Percentiles rank a stretch among this genome's conserved stretches.
phyloP scores from a whole-genome alignment of 1,140 invertebrate genomes.

The Calephelis virginiensis region DNA sequence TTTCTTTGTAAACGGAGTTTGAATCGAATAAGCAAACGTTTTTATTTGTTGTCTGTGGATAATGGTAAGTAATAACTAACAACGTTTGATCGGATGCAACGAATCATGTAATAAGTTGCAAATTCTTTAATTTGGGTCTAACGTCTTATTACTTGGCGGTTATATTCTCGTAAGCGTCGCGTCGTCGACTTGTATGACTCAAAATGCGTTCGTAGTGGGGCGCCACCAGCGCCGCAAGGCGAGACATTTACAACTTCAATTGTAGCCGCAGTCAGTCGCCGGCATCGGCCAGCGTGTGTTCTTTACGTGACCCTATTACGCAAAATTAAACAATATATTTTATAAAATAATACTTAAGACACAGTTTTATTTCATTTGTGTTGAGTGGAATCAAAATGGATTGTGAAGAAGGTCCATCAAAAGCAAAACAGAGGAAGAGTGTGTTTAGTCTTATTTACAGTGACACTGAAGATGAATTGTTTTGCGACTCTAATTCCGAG shows the following conservation, averaged over 20 bases:
- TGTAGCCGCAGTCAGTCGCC: background rate
- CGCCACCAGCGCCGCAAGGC: background rate
- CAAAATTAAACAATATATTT: too few species aligned
- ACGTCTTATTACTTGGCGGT: too few species aligned
- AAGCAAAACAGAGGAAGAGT: background rate
- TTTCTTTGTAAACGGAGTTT: too few species aligned
- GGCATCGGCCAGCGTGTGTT: background rate
- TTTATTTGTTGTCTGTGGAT: too few species aligned
- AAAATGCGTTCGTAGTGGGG: background rate
- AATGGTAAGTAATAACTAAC: too few species aligned
- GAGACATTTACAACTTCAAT: background rate
- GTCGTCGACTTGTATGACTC: too few species aligned
- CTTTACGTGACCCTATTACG: background rate
- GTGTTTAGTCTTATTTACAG: constrained; percentile 4
- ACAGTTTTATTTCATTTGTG: background rate
- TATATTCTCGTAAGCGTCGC: too few species aligned
- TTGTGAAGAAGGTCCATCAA: background rate
- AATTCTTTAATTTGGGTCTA: too few species aligned
- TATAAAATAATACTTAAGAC: background rate
- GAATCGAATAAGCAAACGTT: too few species aligned
- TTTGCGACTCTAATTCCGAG: background rate
- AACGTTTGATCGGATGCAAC: too few species aligned
- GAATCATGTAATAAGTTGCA: too few species aligned
- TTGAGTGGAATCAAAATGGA: background rate
- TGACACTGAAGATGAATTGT: constrained; percentile 4